Percentiles rank a stretch among this genome's conserved stretches.
These are phyloP conservation scores for Enteromius fasciolatus DNA, from an alignment of 2,797 vertebrate species.

Conservation along the genomic window DNA sequence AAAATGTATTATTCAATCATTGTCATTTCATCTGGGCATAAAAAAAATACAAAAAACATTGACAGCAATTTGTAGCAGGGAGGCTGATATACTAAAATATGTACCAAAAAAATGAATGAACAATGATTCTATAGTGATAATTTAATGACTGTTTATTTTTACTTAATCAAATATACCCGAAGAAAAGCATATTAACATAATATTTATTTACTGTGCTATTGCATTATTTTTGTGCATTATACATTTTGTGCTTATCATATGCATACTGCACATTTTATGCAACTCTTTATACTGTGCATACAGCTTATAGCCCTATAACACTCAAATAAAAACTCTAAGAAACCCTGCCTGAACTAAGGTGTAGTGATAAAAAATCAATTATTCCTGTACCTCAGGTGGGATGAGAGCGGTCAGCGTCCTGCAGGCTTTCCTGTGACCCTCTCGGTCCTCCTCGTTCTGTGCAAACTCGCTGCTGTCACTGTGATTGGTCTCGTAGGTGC, in stretches of 20 bases:
- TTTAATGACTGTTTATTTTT: not conserved
- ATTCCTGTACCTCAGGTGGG: constrained; percentile 71
- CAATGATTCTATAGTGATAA: not conserved
- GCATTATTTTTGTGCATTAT: not conserved
- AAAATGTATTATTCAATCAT: not conserved
- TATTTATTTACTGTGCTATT: not conserved
- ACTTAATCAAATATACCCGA: not conserved
- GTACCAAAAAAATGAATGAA: not conserved
- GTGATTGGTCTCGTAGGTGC: constrained; percentile 90
- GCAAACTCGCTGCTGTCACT: constrained; percentile 92
- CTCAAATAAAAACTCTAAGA: not conserved
- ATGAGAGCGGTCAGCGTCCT: constrained; percentile 73
- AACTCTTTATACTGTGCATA: not conserved
- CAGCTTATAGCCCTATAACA: not conserved
- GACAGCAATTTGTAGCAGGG: not conserved
- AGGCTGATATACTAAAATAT: not conserved
- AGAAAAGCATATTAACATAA: not conserved
- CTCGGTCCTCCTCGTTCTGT: constrained; percentile 85
- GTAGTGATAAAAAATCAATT: not conserved
- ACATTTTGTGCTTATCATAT: not conserved
- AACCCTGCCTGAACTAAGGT: not conserved
- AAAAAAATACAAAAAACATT: too few relatives aligned
- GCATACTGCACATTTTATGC: not conserved
- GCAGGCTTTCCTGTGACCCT: constrained; percentile 76
- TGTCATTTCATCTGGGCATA: not conserved